A percentile compares a stretch with the other conserved stretches of the same genome.
Conservation (phyloP, 1,140 invertebrate genomes). For the Aplysia californica region DNA sequence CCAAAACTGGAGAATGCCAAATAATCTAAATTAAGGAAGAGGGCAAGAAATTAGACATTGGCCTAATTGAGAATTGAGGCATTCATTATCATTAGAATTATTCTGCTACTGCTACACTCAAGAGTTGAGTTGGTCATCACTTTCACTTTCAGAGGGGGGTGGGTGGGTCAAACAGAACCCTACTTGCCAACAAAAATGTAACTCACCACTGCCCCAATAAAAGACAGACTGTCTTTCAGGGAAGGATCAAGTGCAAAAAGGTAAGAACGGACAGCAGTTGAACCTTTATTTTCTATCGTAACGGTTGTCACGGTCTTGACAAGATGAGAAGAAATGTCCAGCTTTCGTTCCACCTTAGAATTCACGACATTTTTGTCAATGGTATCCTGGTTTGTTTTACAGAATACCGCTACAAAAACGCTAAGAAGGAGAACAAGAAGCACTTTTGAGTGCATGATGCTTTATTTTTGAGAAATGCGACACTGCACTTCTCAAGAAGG, state of each 20-base stretch:
- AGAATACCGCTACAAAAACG: constrained; percentile 35
- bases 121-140: too few relatives aligned
- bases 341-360: constrained; percentile 84
- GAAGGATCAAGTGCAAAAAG: constrained; percentile 78
- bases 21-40: too few relatives aligned
- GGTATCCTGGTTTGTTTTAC: constrained; percentile 49
- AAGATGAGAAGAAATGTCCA: constrained; percentile 89
- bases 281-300: constrained; percentile 84
- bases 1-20: too few relatives aligned
- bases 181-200: too few relatives aligned
- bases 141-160: too few relatives aligned
- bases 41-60: too few relatives aligned
- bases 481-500: not conserved
- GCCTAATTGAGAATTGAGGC: too few relatives aligned
- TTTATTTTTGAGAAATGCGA: not conserved
- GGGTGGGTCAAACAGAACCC: too few relatives aligned
- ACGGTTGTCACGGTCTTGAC: constrained; percentile 85
- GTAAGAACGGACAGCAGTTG: constrained; percentile 77
- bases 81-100: too few relatives aligned
- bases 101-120: too few relatives aligned
- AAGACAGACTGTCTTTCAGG: constrained; percentile 77
- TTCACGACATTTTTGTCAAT: constrained; percentile 70
- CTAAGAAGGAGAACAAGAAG: constrained; percentile 25
- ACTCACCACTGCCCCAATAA: constrained; percentile 75
- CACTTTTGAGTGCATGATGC: constrained; percentile 23